These are phyloP conservation scores for Leucoraja erinaceus DNA, from an alignment of 2,113 vertebrate species.

Conservation along the genomic window DNA sequence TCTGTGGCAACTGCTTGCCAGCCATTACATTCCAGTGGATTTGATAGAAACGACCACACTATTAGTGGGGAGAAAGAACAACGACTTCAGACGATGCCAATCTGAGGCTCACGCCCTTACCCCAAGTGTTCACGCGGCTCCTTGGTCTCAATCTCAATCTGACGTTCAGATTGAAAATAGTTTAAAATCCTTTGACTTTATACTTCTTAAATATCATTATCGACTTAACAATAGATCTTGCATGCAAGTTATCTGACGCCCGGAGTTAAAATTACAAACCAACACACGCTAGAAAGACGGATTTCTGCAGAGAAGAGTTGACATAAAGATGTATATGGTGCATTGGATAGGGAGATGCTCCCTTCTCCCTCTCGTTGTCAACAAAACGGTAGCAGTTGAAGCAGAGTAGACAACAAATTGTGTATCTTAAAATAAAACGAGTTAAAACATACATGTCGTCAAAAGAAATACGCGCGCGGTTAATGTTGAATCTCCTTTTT, in stretches of 20 bases:
- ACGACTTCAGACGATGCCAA: neutral
- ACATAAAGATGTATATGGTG: neutral
- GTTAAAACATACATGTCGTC: neutral
- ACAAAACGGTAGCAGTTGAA: neutral
- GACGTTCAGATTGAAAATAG: neutral
- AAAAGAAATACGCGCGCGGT: neutral
- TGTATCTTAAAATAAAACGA: neutral
- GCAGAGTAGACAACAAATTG: neutral
- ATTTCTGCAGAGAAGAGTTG: neutral
- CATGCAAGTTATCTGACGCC: neutral
- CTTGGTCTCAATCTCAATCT: neutral
- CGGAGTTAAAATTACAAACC: neutral
- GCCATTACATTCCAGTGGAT: neutral
- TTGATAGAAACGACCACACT: neutral
- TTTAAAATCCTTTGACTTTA: neutral
- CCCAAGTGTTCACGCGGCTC: neutral
- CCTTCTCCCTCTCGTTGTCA: neutral
- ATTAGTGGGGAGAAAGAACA: slow-evolving; percentile 14
- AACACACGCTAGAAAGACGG: neutral
- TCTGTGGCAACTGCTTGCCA: neutral
- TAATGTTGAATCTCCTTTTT: neutral
- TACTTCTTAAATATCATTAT: too few species aligned
- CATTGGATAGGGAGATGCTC: neutral
- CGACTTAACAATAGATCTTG: neutral
- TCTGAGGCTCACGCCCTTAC: neutral